Evolutionary conservation across 1,140 invertebrate genomes (phyloP).

Genomic region (Cylas formicarius): DNA sequence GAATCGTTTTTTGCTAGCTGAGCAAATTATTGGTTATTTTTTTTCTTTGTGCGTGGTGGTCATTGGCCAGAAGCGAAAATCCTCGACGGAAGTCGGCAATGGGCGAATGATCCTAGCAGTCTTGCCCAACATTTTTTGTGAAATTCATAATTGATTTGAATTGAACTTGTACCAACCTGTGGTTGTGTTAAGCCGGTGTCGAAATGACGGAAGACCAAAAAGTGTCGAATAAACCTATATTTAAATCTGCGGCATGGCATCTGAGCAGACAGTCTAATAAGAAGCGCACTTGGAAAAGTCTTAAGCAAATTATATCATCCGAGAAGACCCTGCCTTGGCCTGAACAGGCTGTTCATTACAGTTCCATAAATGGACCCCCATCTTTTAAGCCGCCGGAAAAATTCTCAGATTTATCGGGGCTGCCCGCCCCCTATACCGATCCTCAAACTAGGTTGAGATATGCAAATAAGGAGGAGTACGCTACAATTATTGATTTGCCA

Average conservation of each 20-base stretch:
- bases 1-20: no score
- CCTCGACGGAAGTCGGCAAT: no score
- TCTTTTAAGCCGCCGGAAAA: conserved; percentile 87
- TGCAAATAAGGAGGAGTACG: conserved; percentile 78
- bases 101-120: no score
- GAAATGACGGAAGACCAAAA: conserved; percentile 28
- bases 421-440: conserved; percentile 81
- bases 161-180: no score
- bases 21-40: no score
- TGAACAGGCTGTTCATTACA: conserved; percentile 61
- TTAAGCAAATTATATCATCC: conserved; percentile 70
- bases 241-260: conserved; percentile 35
- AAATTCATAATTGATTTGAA: no score
- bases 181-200: no score
- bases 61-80: no score
- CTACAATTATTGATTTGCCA: conserved; percentile 72
- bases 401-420: conserved; percentile 87
- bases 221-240: conserved; percentile 31
- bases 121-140: no score
- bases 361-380: conserved; percentile 81
- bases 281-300: conserved; percentile 66
- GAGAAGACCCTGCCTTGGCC: conserved; percentile 65
- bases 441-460: conserved; percentile 83
- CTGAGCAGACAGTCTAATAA: conserved; percentile 47
- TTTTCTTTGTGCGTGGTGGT: no score